Evolutionary conservation across 2,113 vertebrate species (phyloP), one percentile per base, ranked within the genome.

Genomic region (Pterocles burchelli): DNA sequence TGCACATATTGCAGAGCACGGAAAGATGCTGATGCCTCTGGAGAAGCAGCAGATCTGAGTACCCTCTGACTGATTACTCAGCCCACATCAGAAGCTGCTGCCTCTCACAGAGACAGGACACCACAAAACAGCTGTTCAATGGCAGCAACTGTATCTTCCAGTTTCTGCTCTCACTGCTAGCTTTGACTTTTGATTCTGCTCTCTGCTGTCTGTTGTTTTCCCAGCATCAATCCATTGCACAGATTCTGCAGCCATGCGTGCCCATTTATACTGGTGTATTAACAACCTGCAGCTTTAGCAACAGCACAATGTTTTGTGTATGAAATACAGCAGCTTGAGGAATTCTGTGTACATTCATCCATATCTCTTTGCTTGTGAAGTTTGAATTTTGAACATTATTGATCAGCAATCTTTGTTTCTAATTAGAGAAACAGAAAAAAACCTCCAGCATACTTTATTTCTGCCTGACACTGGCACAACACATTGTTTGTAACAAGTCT

Each of bases 401-500:
- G 61, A 81, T 93, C 86, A 89, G 21, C 81, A 92, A 91, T 33
- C 51, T 87, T 73, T 77, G 45, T 45, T 90, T 93, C 54, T 76
- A 77, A 86, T 71, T 55, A 87, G 62, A 58, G 10, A 55, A 81
- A 68, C 14, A 49, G 54, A 63, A 77, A 73, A 36, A 89, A 82
- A 19, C 5, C 13, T 55, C 31, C n/a, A 29, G 17, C 52, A 25
- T 10, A 8, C 34, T 94, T 91, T 34, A 45, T 68, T 93, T 86
- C 73, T 89, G 38, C 66, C 61, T 89, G 41, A 81, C 20, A 43
- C 31, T 70, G 54, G 72, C 73, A 85, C 41, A 89, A 31, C 13
- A 11, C 5, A 17, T n/a, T 72, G 48, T 88, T 28, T 33, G 59
- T 48, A 84, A 49, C 65, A 78, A 65, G 41, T 45, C 72, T 72